phyloP scores from a whole-genome alignment of 2,888 invertebrate genomes.

The Heliothis peltigera region DNA sequence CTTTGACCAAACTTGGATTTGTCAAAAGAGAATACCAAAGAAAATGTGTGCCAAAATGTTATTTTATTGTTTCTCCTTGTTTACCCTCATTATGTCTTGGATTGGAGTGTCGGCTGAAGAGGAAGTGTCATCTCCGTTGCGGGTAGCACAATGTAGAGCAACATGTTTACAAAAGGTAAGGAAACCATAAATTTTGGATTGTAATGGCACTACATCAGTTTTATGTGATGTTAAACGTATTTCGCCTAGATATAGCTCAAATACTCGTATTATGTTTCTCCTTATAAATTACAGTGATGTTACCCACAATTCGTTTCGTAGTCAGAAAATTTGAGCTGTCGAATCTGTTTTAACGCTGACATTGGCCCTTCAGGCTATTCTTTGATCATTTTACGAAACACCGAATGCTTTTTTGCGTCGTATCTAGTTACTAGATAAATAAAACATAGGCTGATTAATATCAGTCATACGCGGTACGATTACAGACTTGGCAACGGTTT shows the following conservation, averaged over 20 bases:
- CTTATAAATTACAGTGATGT: neutral
- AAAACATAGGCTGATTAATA: no score
- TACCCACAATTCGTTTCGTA: constrained; percentile 17
- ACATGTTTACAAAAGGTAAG: constrained; percentile 93
- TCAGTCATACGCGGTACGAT: neutral
- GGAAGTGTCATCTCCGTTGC: constrained; percentile 92
- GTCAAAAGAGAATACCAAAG: constrained; percentile 84
- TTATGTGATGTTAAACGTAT: constrained; percentile 24
- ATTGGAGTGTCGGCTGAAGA: constrained; percentile 90
- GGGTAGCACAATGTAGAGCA: constrained; percentile 93
- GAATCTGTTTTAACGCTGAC: constrained; percentile 20
- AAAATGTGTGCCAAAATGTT: constrained; percentile 90
- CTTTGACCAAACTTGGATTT: constrained; percentile 76
- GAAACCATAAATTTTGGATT: constrained; percentile 37
- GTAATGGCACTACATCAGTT: constrained; percentile 5
- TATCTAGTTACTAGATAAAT: constrained; percentile 7
- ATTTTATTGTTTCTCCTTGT: constrained; percentile 87
- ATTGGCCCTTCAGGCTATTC: constrained; percentile 22
- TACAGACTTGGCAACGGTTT: neutral
- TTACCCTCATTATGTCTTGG: constrained; percentile 84
- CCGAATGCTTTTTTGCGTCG: constrained; percentile 29
- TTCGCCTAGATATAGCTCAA: constrained; percentile 3
- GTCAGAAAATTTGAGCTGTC: constrained; percentile 22
- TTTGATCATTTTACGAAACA: constrained; percentile 36
- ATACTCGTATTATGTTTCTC: constrained; percentile 2